Percentiles rank a stretch among this genome's conserved stretches.
phyloP scores from a whole-genome alignment of 2,888 invertebrate genomes.

The Parnassius smintheus region DNA sequence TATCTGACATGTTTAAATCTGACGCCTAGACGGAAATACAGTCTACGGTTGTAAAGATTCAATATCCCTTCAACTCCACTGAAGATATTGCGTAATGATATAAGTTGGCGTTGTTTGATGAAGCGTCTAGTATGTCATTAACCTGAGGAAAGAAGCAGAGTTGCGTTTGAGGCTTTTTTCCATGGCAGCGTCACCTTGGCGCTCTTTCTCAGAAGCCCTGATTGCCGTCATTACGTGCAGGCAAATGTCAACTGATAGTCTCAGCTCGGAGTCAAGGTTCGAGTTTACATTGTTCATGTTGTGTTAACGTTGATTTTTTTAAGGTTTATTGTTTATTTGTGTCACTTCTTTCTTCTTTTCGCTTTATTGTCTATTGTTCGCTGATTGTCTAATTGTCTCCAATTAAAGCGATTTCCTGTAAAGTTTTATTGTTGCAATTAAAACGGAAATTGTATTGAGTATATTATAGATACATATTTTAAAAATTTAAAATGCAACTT shows the following conservation, averaged over 20 bases:
- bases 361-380: too few relatives aligned
- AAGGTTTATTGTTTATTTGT: not conserved
- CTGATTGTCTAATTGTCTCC: too few relatives aligned
- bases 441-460: too few relatives aligned
- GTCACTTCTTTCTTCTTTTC: too few relatives aligned
- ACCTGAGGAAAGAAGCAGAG: slow-evolving; percentile 6
- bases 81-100: not conserved
- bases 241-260: slow-evolving; percentile 14
- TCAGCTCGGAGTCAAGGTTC: slow-evolving; percentile 7
- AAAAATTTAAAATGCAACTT: too few relatives aligned
- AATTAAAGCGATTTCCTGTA: too few relatives aligned
- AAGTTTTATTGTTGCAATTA: too few relatives aligned
- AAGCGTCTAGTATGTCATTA: slow-evolving; percentile 7
- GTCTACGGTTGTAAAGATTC: too few relatives aligned
- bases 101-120: not conserved
- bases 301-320: not conserved
- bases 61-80: not conserved
- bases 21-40: too few relatives aligned
- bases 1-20: too few relatives aligned
- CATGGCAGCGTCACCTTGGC: slow-evolving; percentile 9
- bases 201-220: slow-evolving; percentile 23
- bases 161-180: slow-evolving; percentile 13
- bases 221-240: slow-evolving; percentile 21
- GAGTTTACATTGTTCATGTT: not conserved
- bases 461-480: too few relatives aligned